These are phyloP conservation scores for Crematogaster levior DNA, from an alignment of 2,888 invertebrate genomes.

Conservation along the genomic window DNA sequence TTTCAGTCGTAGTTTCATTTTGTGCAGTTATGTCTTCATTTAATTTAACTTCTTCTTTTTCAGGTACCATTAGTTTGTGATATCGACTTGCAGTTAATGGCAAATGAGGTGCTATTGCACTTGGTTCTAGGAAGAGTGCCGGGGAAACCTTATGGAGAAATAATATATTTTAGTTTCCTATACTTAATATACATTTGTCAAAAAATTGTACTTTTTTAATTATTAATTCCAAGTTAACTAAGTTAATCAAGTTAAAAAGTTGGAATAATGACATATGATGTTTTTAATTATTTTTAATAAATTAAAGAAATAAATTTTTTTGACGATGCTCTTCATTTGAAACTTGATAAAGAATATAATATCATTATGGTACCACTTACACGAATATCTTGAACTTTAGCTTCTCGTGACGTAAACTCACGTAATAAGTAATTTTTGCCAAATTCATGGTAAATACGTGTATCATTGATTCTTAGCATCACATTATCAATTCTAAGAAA, in stretches of 20 bases:
- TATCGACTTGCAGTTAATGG: conserved; percentile 86
- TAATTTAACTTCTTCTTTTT: conserved; percentile 33
- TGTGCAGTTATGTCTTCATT: conserved; percentile 21
- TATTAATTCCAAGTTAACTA: not conserved
- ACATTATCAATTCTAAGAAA: conserved; percentile 98
- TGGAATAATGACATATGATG: not conserved
- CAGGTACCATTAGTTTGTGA: conserved; percentile 85
- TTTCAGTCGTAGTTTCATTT: not conserved
- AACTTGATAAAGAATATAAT: not conserved
- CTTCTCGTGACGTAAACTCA: conserved; percentile 94
- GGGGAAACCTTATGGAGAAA: conserved; percentile 86
- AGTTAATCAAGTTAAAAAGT: not conserved
- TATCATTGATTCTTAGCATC: conserved; percentile 94
- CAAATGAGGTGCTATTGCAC: conserved; percentile 89
- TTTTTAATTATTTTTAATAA: not conserved
- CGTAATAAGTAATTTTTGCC: conserved; percentile 92
- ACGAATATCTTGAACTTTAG: conserved; percentile 89
- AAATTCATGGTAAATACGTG: conserved; percentile 93
- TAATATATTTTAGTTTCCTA: conserved; percentile 31
- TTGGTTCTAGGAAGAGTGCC: conserved; percentile 89
- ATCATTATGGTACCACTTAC: conserved; percentile 83
- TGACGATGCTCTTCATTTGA: not conserved
- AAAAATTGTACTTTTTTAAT: no score
- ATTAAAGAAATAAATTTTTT: not conserved
- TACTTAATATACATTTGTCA: not conserved